Base-by-base conservation (phyloP, 2,888 invertebrate genomes). In the Polymixis lichenea region DNA sequence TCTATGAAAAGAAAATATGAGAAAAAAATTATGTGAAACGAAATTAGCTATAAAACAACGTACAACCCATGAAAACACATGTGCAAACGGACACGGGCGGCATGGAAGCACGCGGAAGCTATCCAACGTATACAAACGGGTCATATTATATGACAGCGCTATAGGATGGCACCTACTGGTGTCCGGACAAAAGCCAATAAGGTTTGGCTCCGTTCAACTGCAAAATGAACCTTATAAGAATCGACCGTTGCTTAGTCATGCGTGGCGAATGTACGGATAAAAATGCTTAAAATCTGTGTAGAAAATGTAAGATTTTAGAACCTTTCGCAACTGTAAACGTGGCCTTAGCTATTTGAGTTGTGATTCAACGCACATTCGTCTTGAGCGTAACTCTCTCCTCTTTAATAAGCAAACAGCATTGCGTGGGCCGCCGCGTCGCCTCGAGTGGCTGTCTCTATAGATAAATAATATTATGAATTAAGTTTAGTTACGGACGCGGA, bases 321-420 rank as follows among this genome's bases (percentile, higher is more conserved):
- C 25, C 38, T 73, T 72, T 43, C 56, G 38, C n/a, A 74, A 77
- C n/a, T 75, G 60, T 77, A 60, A 75, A 77, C 58, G 51, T 56
- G 55, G 81, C 67, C 51, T 80, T 77, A 70, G 55, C 9, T 84
- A 71, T 78, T 78, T 80, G 75, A 79, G 76, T 85, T 81, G 78
- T 82, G 77, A 89, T 87, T 89, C 89, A 86, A 78, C 88, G 84
- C 86, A 85, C 89, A 88, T 80, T 83, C 86, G 73, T 75, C 83
- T 88, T 86, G 75, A 80, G 53, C 69, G 87, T 89, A 88, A 89
- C 95, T 95, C 92, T 95, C 95, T 94, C 93, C 91, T 94, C 84
- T 91, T 95, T 93, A 93, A 91, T 93, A 95, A 91, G 88, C 93
- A 92, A 89, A 90, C 88, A 87, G 89, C 89, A 90, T 89, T 88